phyloP scores from a whole-genome alignment of 2,797 vertebrate genomes.

The Sebastes kiyomatsui region DNA sequence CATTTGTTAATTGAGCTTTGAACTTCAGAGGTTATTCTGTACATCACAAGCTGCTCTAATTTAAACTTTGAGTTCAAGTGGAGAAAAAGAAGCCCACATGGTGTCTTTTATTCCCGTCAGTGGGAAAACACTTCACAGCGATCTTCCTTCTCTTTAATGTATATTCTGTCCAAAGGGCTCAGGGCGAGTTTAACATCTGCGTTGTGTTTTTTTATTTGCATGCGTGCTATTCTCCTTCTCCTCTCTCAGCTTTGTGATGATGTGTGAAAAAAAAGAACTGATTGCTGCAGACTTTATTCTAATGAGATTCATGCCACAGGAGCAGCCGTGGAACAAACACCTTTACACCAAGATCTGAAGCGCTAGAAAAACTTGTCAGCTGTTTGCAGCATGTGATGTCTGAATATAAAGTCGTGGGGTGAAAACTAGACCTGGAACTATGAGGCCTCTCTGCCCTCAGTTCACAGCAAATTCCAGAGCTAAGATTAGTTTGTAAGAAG shows the following conservation, averaged over 20 bases:
- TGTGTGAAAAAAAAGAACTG: conserved; percentile 31
- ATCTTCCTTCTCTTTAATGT: neutral
- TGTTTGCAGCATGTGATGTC: conserved; percentile 25
- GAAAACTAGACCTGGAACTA: neutral
- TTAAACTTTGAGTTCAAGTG: neutral
- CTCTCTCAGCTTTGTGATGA: conserved; percentile 6
- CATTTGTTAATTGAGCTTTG: neutral
- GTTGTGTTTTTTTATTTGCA: conserved; percentile 6
- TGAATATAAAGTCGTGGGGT: neutral
- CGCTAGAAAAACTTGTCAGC: neutral
- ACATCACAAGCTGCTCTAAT: neutral
- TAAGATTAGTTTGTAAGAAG: neutral
- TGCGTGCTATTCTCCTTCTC: neutral
- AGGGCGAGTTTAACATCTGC: conserved; percentile 39
- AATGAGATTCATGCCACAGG: conserved; percentile 63
- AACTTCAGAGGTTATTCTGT: neutral
- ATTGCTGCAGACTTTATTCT: conserved; percentile 55
- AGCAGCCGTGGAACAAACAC: conserved; percentile 30
- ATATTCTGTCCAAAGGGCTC: neutral
- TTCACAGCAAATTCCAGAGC: neutral
- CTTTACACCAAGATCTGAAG: conserved; percentile 4
- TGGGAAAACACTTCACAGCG: neutral
- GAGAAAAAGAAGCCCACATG: neutral
- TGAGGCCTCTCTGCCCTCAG: neutral
- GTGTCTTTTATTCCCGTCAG: neutral